Percentiles rank a stretch among this genome's conserved stretches.
phyloP scores from a whole-genome alignment of 1,140 invertebrate species.

The Rhopalosiphum padi region DNA sequence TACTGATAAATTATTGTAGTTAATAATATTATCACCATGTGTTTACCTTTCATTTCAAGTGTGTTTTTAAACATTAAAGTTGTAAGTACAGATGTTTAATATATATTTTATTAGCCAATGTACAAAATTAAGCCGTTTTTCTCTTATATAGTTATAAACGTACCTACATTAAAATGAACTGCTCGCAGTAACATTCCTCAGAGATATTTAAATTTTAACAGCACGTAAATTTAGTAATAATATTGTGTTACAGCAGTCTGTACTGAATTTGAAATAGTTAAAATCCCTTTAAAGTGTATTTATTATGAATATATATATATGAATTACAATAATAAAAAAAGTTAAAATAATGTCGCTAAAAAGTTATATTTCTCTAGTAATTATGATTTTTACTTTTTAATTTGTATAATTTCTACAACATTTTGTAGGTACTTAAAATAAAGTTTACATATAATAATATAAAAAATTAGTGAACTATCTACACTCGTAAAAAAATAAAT shows the following conservation, averaged over 20 bases:
- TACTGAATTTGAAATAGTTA: background rate
- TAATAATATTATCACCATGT: background rate
- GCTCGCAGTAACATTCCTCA: background rate
- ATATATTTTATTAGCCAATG: background rate
- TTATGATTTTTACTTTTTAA: background rate
- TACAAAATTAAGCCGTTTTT: background rate
- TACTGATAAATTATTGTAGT: background rate
- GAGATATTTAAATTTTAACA: constrained; percentile 42
- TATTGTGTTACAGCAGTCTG: background rate
- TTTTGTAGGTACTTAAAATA: background rate
- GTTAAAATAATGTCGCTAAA: background rate
- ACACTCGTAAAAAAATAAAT: background rate
- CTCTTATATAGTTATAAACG: background rate
- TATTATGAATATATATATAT: background rate
- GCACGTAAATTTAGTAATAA: constrained; percentile 6
- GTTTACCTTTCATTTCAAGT: background rate
- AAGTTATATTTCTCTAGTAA: background rate
- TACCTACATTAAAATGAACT: constrained; percentile 28
- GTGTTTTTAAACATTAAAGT: background rate
- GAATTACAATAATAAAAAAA: background rate
- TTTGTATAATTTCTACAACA: background rate
- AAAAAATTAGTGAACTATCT: background rate
- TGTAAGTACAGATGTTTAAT: constrained; percentile 23
- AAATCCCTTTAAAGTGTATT: background rate
- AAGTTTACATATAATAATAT: background rate